A percentile compares a stretch with the other conserved stretches of the same genome.
These are phyloP conservation scores for Xiphias gladius DNA, from an alignment of 2,113 vertebrate genomes.

Conservation along the genomic window DNA sequence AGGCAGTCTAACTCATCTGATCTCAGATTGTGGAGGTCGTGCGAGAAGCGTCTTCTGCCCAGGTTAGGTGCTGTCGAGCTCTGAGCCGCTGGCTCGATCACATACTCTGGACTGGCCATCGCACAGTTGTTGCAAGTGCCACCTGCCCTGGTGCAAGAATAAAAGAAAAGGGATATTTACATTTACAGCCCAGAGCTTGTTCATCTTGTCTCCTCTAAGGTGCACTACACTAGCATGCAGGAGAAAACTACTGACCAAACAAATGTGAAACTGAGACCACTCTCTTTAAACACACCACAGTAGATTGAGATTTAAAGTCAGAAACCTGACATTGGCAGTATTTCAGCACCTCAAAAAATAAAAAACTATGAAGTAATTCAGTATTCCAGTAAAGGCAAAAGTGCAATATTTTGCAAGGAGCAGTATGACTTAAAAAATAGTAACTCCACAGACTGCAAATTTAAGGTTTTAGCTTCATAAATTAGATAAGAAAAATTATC, in stretches of 20 bases:
- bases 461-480: not conserved
- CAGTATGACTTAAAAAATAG: too few relatives aligned
- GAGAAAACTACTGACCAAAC: not conserved
- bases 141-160: slow-evolving; percentile 17
- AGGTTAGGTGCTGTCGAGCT: slow-evolving; percentile 50
- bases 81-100: slow-evolving; percentile 57
- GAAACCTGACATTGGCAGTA: not conserved
- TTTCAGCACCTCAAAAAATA: not conserved
- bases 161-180: slow-evolving; percentile 1
- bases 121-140: not conserved
- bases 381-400: not conserved
- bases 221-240: not conserved
- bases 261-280: not conserved
- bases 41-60: slow-evolving; percentile 62
- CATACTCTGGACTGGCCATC: slow-evolving; percentile 73
- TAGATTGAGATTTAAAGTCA: not conserved
- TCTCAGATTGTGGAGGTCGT: slow-evolving; percentile 52
- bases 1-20: slow-evolving; percentile 81
- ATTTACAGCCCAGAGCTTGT: not conserved
- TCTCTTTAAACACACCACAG: not conserved
- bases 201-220: not conserved
- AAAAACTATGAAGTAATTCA: not conserved
- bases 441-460: not conserved
- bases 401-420: not conserved
- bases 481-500: too few relatives aligned